Percentiles rank a stretch among this genome's conserved stretches.
Evolutionary conservation across 2,888 invertebrate species (phyloP).

Genomic region (Malthinus seriepunctatus): DNA sequence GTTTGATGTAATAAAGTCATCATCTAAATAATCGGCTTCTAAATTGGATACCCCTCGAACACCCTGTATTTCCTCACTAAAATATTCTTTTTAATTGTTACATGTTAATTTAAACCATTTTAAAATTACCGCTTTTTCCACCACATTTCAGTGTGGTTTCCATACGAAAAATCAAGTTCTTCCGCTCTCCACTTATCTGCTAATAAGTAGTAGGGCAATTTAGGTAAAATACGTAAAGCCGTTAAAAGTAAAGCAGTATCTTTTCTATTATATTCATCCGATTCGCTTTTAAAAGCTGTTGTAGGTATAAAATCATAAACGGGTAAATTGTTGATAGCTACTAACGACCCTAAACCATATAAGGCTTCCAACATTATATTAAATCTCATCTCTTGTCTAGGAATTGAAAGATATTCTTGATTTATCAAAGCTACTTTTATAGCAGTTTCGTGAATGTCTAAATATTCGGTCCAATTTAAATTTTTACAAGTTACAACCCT

Average conservation of each 20-base stretch:
- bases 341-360: constrained; percentile 57
- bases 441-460: constrained; percentile 60
- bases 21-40: constrained; percentile 58
- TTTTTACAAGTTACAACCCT: constrained; percentile 57
- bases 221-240: constrained; percentile 61
- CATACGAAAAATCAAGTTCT: constrained; percentile 35
- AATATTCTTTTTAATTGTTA: constrained; percentile 16
- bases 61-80: constrained; percentile 41
- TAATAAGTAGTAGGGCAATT: constrained; percentile 61
- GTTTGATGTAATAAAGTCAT: constrained; percentile 58
- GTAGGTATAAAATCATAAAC: constrained; percentile 56
- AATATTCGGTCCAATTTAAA: constrained; percentile 57
- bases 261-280: constrained; percentile 55
- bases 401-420: constrained; percentile 39
- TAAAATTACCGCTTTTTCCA: constrained; percentile 56
- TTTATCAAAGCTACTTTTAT: constrained; percentile 52
- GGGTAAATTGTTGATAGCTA: constrained; percentile 59
- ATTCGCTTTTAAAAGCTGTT: constrained; percentile 49
- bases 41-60: constrained; percentile 56
- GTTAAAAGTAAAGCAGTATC: constrained; percentile 59
- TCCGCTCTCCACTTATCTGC: constrained; percentile 62
- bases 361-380: constrained; percentile 61
- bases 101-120: constrained; percentile 42
- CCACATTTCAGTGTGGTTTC: constrained; percentile 49
- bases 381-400: constrained; percentile 42